A percentile compares a stretch with the other conserved stretches of the same genome.
Evolutionary conservation across 2,113 vertebrate genomes (phyloP).

Genomic region (Ammodytes dubius): DNA sequence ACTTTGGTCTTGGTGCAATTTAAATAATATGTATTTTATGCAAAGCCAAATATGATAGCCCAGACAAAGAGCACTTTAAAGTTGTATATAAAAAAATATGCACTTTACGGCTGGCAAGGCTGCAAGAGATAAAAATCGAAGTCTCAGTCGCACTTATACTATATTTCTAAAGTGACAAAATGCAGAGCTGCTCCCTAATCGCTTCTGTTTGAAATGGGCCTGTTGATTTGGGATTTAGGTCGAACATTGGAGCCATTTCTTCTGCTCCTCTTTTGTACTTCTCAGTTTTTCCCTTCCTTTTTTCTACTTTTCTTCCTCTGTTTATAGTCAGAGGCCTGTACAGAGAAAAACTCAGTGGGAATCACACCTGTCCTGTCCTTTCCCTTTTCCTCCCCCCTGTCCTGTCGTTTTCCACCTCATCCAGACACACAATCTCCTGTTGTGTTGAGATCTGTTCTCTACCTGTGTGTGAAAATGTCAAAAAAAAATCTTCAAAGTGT

Average conservation of each 20-base stretch:
- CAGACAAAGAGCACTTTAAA: conserved; percentile 23
- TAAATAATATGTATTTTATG: conserved; percentile 29
- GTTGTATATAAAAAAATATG: not conserved
- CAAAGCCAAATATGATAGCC: conserved; percentile 12
- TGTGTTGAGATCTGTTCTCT: conserved; percentile 5
- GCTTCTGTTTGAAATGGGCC: conserved; percentile 42
- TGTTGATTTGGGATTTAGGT: conserved; percentile 68
- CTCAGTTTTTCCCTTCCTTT: not conserved
- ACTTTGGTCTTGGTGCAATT: not conserved
- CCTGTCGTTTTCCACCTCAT: conserved; percentile 10
- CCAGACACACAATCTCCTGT: not conserved
- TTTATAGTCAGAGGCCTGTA: conserved; percentile 17
- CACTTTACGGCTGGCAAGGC: not conserved
- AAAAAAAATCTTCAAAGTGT: too few species aligned
- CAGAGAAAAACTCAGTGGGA: conserved; percentile 31
- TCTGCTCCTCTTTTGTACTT: conserved; percentile 21
- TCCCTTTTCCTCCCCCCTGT: conserved; percentile 8
- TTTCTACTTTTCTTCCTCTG: conserved; percentile 24
- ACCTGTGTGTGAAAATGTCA: conserved; percentile 34
- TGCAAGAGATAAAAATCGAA: conserved; percentile 24
- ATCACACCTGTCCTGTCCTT: conserved; percentile 64
- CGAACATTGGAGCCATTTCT: conserved; percentile 32
- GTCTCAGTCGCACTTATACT: not conserved
- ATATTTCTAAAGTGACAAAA: conserved; percentile 26
- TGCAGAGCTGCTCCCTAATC: conserved; percentile 29